Evolutionary conservation across 2,113 vertebrate species (phyloP).

Genomic region (Melozone crissalis): DNA sequence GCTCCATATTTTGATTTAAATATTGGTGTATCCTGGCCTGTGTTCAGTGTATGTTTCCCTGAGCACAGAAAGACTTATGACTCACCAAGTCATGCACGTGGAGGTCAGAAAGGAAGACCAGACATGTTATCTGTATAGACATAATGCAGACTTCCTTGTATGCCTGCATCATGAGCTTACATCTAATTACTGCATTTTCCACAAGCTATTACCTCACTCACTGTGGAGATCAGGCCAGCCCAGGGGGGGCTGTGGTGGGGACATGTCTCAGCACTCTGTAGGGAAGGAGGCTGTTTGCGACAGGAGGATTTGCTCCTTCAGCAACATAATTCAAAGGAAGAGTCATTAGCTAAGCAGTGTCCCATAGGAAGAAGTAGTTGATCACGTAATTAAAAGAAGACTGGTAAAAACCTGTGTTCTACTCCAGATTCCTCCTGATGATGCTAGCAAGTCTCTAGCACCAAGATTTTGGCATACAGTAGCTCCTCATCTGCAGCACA

Average conservation of each 20-base stretch:
- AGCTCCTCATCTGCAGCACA: not conserved
- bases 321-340: not conserved
- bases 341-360: not conserved
- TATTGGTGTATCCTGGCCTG: not conserved
- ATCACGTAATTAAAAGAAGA: not conserved
- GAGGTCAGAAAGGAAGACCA: not conserved
- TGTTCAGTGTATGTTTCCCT: not conserved
- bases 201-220: not conserved
- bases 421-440: not conserved
- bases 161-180: not conserved
- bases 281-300: not conserved
- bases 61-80: not conserved
- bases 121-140: not conserved
- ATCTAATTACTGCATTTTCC: not conserved
- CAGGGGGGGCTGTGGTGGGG: rapidly evolving
- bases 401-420: not conserved
- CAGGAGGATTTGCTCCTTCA: not conserved
- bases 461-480: not conserved
- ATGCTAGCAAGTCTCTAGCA: not conserved
- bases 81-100: not conserved
- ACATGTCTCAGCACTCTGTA: not conserved
- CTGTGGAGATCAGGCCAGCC: not conserved
- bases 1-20: not conserved
- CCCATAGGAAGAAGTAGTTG: not conserved
- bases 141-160: not conserved